Percentiles rank a stretch among this genome's conserved stretches.
phyloP scores from a whole-genome alignment of 2,888 invertebrate genomes.

The Keiferia lycopersicella region DNA sequence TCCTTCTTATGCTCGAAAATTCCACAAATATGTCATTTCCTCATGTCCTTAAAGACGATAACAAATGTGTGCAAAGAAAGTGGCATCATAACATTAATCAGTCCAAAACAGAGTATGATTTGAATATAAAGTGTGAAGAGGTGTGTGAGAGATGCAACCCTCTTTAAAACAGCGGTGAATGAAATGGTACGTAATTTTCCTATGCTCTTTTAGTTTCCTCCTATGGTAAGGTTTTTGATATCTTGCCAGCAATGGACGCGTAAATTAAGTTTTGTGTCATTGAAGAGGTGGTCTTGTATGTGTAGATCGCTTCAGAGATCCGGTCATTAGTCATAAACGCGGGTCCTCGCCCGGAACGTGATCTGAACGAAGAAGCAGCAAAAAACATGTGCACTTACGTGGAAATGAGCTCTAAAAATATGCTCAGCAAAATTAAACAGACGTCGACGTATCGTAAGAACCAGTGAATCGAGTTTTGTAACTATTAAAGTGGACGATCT shows the following conservation, averaged over 20 bases:
- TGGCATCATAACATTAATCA: conserved; percentile 66
- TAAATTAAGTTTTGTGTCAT: too few relatives aligned
- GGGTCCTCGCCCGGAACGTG: conserved; percentile 59
- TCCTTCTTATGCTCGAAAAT: not conserved
- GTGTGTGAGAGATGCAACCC: not conserved
- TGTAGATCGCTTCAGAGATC: conserved; percentile 58
- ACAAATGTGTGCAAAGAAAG: conserved; percentile 72
- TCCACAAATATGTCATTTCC: not conserved
- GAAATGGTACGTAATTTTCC: not conserved
- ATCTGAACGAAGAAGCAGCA: conserved; percentile 53
- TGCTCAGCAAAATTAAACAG: too few relatives aligned
- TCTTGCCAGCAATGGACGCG: not conserved
- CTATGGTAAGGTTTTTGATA: not conserved
- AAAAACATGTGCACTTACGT: conserved; percentile 55
- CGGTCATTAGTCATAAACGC: conserved; percentile 78
- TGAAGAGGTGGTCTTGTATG: not conserved
- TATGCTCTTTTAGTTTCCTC: not conserved
- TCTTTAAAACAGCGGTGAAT: not conserved
- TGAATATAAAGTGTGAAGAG: conserved; percentile 69
- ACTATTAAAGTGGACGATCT: too few relatives aligned
- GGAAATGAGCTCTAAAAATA: conserved; percentile 36
- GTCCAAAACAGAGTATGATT: conserved; percentile 75
- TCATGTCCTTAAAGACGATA: conserved; percentile 51
- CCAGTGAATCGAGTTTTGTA: too few relatives aligned
- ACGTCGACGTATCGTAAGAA: too few relatives aligned